These are phyloP conservation scores for Meloe dianella DNA, from an alignment of 2,888 invertebrate species.

Conservation along the genomic window DNA sequence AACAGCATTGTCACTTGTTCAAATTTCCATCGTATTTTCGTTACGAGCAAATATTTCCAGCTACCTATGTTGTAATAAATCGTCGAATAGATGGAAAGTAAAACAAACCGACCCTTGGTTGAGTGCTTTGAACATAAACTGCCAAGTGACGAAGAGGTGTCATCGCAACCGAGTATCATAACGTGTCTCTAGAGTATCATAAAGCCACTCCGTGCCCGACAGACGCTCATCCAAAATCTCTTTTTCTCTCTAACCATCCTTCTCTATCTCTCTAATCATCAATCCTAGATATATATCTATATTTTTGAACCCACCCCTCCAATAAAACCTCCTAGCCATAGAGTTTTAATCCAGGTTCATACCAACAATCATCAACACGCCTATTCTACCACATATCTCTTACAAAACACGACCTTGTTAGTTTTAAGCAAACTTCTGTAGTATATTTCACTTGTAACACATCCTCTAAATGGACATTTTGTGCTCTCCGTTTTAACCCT, in stretches of 20 bases:
- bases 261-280: slow-evolving; percentile 29
- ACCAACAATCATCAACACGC: slow-evolving; percentile 16
- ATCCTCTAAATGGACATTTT: slow-evolving; percentile 11
- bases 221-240: slow-evolving; percentile 44
- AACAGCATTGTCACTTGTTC: neutral
- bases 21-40: slow-evolving; percentile 28
- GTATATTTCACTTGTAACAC: neutral
- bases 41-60: too few relatives aligned
- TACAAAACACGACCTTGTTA: neutral
- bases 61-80: slow-evolving; percentile 33
- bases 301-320: neutral
- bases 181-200: slow-evolving; percentile 44
- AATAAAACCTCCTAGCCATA: neutral
- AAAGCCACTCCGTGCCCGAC: slow-evolving; percentile 47
- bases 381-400: slow-evolving; percentile 19
- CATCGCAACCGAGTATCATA: slow-evolving; percentile 37
- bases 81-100: slow-evolving; percentile 28
- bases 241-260: slow-evolving; percentile 31
- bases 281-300: neutral
- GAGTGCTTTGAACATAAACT: slow-evolving; percentile 44
- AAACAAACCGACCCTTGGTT: slow-evolving; percentile 32
- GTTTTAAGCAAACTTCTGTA: neutral
- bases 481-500: slow-evolving; percentile 7
- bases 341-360: neutral
- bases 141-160: slow-evolving; percentile 39